Evolutionary conservation across 2,888 invertebrate genomes (phyloP).

Genomic region (Quadriops clusia): DNA sequence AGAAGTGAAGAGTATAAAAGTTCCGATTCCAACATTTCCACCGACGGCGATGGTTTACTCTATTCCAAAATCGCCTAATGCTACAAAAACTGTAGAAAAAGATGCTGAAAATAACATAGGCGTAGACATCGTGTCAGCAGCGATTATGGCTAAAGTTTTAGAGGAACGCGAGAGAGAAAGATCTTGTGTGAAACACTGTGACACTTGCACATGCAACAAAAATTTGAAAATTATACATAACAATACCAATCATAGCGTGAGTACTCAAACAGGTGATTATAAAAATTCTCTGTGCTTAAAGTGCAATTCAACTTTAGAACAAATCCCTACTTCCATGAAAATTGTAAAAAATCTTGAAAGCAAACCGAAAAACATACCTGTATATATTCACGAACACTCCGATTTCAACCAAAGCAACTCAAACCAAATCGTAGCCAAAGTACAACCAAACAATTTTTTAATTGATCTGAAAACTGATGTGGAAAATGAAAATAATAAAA

Average conservation of each 20-base stretch:
- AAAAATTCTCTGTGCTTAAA: constrained; percentile 45
- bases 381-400: constrained; percentile 19
- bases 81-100: constrained; percentile 35
- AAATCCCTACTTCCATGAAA: constrained; percentile 17
- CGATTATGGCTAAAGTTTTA: constrained; percentile 82
- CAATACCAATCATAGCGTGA: constrained; percentile 46
- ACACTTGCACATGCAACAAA: constrained; percentile 62
- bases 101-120: constrained; percentile 50
- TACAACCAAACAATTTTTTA: constrained; percentile 34
- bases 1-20: constrained; percentile 54
- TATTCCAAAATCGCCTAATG: constrained; percentile 36
- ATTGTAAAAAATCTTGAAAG: constrained; percentile 21
- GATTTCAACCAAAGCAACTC: no score
- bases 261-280: constrained; percentile 53
- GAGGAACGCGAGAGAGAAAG: constrained; percentile 76
- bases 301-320: constrained; percentile 40
- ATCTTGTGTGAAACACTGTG: constrained; percentile 68
- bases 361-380: constrained; percentile 19
- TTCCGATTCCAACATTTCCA: constrained; percentile 69
- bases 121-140: constrained; percentile 70
- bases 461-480: no score
- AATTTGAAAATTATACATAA: constrained; percentile 41
- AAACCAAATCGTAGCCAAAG: constrained; percentile 22
- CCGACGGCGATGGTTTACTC: constrained; percentile 76
- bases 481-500: no score